phyloP scores from a whole-genome alignment of 2,888 invertebrate genomes.

The Tenthredo mesomela region DNA sequence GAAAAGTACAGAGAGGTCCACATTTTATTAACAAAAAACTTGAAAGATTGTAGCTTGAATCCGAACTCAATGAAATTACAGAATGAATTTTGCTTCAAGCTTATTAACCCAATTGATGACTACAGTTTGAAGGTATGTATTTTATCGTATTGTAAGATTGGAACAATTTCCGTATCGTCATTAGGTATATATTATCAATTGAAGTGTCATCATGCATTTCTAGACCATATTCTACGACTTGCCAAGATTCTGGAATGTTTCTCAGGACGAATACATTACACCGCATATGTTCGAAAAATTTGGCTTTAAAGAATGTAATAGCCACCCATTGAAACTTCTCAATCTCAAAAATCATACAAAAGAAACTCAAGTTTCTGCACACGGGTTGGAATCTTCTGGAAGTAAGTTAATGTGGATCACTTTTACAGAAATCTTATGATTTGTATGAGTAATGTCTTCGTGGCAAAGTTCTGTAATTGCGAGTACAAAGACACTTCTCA shows the following conservation, averaged over 20 bases:
- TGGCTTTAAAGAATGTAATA: constrained; percentile 52
- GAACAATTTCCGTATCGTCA: constrained; percentile 8
- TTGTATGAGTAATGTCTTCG: neutral
- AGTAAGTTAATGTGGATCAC: constrained; percentile 69
- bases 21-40: constrained; percentile 78
- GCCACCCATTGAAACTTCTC: constrained; percentile 59
- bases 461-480: neutral
- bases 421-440: neutral
- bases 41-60: constrained; percentile 80
- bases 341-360: constrained; percentile 58
- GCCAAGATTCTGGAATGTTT: constrained; percentile 80
- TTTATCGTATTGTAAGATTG: constrained; percentile 40
- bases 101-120: constrained; percentile 79
- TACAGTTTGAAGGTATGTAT: constrained; percentile 75
- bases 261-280: constrained; percentile 80
- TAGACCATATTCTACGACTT: constrained; percentile 83
- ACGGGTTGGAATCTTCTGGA: constrained; percentile 57
- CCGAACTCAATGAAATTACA: constrained; percentile 79
- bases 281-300: constrained; percentile 68
- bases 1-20: constrained; percentile 79
- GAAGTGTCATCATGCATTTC: constrained; percentile 65
- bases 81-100: constrained; percentile 81
- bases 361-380: constrained; percentile 56
- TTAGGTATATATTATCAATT: constrained; percentile 63
- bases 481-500: neutral